Evolutionary conservation across 2,113 vertebrate species (phyloP).

Genomic region (Macquaria australasica): DNA sequence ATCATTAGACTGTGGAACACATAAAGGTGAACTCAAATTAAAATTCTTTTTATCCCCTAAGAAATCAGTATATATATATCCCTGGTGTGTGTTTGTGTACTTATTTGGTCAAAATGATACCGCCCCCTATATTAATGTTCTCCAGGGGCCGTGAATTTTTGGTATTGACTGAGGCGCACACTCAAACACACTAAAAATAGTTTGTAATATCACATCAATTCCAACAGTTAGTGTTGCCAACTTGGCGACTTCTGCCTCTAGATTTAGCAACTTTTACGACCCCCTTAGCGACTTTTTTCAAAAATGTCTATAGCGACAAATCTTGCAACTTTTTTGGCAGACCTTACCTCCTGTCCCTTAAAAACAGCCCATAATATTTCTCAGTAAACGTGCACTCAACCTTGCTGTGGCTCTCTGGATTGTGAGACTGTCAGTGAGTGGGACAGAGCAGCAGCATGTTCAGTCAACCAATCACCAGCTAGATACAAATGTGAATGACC

Average conservation of each 20-base stretch:
- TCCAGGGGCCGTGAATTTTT: too few species aligned
- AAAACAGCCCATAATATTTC: background rate
- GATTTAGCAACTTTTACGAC: background rate
- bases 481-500: constrained; percentile 1
- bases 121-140: too few species aligned
- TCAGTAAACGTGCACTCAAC: background rate
- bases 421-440: background rate
- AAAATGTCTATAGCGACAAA: background rate
- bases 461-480: background rate
- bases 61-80: too few species aligned
- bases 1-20: background rate
- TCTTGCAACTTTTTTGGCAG: background rate
- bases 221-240: background rate
- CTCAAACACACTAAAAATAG: background rate
- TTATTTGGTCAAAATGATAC: background rate
- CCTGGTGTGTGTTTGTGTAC: background rate
- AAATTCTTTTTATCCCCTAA: background rate
- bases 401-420: background rate
- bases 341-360: background rate
- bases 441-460: background rate
- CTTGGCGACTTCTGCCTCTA: background rate
- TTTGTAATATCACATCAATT: background rate
- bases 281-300: background rate
- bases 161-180: too few species aligned
- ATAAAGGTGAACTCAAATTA: background rate